These are phyloP conservation scores for Nomada hirtipes DNA, from an alignment of 2,888 invertebrate species.

Conservation along the genomic window DNA sequence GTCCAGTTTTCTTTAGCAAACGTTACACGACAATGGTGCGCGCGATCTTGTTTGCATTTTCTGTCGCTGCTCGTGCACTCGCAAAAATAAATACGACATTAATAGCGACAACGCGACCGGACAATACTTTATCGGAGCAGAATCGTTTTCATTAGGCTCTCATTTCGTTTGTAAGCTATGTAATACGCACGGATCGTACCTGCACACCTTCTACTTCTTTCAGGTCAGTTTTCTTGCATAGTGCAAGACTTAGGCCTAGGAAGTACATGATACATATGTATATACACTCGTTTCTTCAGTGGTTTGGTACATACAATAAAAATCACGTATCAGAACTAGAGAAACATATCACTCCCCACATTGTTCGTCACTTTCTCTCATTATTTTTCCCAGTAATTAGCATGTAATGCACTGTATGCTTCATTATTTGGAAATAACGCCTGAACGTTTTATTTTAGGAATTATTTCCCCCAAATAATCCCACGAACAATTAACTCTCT, in stretches of 20 bases:
- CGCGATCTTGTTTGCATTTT: constrained; percentile 34
- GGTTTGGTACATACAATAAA: constrained; percentile 9
- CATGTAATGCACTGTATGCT: neutral
- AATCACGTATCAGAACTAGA: constrained; percentile 19
- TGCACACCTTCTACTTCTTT: constrained; percentile 15
- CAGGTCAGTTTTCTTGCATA: constrained; percentile 58
- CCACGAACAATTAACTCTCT: neutral
- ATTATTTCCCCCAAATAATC: no score
- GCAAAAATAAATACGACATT: constrained; percentile 15
- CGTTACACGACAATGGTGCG: neutral
- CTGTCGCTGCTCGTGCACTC: constrained; percentile 36
- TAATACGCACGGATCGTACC: constrained; percentile 10
- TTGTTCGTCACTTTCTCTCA: neutral
- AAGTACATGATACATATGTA: constrained; percentile 28
- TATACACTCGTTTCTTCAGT: neutral
- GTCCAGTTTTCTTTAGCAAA: neutral
- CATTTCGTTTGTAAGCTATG: constrained; percentile 45
- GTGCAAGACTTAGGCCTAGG: constrained; percentile 51
- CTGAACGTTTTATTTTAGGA: no score
- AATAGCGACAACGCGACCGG: constrained; percentile 29
- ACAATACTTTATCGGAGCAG: constrained; percentile 24
- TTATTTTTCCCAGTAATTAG: neutral
- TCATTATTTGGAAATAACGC: neutral
- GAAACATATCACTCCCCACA: constrained; percentile 1
- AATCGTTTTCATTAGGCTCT: constrained; percentile 55